Evolutionary conservation across 2,797 vertebrate species (phyloP), one percentile per base, ranked within the genome.

Genomic region (Atherinosoma microstoma): DNA sequence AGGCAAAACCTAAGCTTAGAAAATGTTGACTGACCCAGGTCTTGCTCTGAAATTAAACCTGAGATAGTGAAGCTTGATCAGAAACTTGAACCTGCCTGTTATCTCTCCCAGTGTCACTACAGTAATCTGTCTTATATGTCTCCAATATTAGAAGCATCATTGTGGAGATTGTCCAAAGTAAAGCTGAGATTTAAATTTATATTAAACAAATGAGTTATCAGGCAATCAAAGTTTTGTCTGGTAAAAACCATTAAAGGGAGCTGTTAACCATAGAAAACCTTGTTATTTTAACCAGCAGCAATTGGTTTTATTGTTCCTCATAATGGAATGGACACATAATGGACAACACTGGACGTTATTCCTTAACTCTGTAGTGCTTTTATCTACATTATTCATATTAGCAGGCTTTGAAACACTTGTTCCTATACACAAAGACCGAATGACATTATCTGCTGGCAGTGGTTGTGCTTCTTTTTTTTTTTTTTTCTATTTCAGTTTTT

Each of bases 371-470:
- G 15, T 58, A 42, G 60, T 4, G 35, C 80, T 87, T 86, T 76
- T 66, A 70, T 87, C 68, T 58, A 56, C 54, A 69, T 64, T 63
- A 85, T 83, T 89, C 70, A 82, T 82, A 84, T 85, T 73, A 86
- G 73, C 76, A 74, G 29, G 78, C 59, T 7, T 59, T 70, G 84
- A 84, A 81, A 78, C 84, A 79, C 66, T 73, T 42, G 8, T 29
- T 71, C 58, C 60, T 68, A 60, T 79, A 89, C 61, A 88, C 78
- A 89, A 87, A 90, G 86, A 89, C 85, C 88, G 91, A 92, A 73
- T 91, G 91, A 90, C 91, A 85, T 90, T 91, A 91, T 93, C 90
- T 90, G 72, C 82, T 79, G 72, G 74, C 85, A 75, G 75, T 84
- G 83, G 81, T 83, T 89, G 83, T 85, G 62, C 62, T 67, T 53